Evolutionary conservation across 2,797 vertebrate species (phyloP), one percentile per base, ranked within the genome.

Genomic region (Hybognathus amarus): DNA sequence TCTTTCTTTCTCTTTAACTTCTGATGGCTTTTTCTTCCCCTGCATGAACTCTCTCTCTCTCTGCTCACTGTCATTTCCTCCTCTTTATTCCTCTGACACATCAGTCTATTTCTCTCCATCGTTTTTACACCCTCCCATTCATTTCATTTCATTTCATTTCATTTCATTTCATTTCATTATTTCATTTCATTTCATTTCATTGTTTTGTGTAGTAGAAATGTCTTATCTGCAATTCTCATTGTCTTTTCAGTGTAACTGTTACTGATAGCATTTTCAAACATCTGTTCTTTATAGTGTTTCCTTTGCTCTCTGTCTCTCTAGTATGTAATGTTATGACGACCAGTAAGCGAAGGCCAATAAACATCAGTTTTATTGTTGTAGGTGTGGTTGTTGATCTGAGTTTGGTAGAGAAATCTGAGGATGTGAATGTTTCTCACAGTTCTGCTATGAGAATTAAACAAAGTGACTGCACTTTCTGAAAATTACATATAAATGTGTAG

Each of bases 1-100:
- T 89, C 92, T 92, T 87, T 87, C 86, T 69, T 71, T 82, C 59
- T 66, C 30, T 80, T 22, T 54, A 13, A 47, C 27, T 71, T 50
- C 81, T 38, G 77, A 12, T 78, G 15, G 52, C 56, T 50, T 75
- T 67, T 56, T 69, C 59, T 27, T 70, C 70, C 40, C 7, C 6
- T 22, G n/a, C 6, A 70, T 42, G 47, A 36, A 74, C 20, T 74
- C 30, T 73, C 45, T 71, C 17, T 71, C 17, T 56, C 69, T 71
- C 24, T 42, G 33, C 17, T 24, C 47, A 15, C 13, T 47, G 33
- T 69, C 33, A 27, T 24, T 56, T 79, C 33, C 27, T 45, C 52
- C 50, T 42, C 17, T 59, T 59, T 36, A 33, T 61, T 59, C 20
- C 12, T n/a, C 36, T 38, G 6, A n/a, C 9, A 18, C 10, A 56